phyloP scores from a whole-genome alignment of 2,797 vertebrate genomes.

The Ciconia nigra region DNA sequence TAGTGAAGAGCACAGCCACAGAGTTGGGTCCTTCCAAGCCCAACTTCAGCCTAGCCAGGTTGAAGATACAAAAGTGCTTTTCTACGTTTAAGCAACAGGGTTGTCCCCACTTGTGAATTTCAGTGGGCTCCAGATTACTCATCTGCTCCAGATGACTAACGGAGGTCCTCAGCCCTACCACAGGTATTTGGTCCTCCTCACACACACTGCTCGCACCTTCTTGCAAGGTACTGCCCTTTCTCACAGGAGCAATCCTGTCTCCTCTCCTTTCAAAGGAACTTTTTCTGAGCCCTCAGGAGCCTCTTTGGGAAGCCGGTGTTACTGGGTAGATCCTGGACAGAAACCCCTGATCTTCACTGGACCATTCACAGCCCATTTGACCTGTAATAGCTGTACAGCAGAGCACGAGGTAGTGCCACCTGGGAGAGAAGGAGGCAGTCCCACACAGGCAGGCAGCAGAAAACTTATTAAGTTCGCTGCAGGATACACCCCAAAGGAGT shows the following conservation, averaged over 20 bases:
- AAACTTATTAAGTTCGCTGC: neutral
- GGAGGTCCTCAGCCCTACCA: neutral
- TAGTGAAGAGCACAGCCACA: neutral
- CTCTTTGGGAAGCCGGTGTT: neutral
- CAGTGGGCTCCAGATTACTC: neutral
- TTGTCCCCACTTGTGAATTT: neutral
- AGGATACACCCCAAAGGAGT: neutral
- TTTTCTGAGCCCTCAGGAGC: neutral
- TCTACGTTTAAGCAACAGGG: neutral
- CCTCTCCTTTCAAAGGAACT: neutral
- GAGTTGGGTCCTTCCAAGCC: neutral
- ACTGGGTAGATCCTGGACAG: neutral
- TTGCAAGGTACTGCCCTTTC: neutral
- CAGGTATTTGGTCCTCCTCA: neutral
- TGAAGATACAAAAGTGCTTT: neutral
- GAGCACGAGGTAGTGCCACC: neutral
- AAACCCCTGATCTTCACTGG: neutral
- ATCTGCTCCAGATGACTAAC: neutral
- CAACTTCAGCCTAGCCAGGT: neutral
- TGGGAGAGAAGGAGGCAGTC: neutral
- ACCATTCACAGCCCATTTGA: neutral
- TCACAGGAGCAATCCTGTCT: neutral
- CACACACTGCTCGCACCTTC: accelerated
- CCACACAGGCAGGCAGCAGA: neutral
- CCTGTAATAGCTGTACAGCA: neutral